These are phyloP conservation scores for Bubo scandiacus DNA, from an alignment of 2,113 vertebrate species.

Conservation along the genomic window DNA sequence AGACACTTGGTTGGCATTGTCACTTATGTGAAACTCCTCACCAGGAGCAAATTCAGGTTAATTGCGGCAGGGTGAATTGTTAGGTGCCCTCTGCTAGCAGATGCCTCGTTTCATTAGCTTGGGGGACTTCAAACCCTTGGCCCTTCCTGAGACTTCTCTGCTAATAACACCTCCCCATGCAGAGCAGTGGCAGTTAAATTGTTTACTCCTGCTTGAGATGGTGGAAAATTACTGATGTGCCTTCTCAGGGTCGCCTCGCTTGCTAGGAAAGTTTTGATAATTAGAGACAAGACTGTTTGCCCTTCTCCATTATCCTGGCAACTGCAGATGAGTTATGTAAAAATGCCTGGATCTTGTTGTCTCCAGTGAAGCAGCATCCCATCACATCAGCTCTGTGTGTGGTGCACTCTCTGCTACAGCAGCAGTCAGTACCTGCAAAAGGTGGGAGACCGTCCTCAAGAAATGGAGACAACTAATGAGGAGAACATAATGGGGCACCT, in stretches of 20 bases:
- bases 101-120: background rate
- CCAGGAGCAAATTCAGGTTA: constrained; percentile 6
- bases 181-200: background rate
- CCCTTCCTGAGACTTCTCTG: background rate
- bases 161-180: background rate
- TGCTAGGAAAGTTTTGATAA: constrained; percentile 16
- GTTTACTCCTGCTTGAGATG: constrained; percentile 2
- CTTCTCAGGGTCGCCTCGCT: background rate
- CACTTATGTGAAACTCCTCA: background rate
- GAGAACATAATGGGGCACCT: background rate
- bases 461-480: background rate
- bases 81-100: background rate
- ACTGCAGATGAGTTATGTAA: background rate
- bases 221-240: constrained; percentile 8
- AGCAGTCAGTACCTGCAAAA: background rate
- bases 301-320: background rate
- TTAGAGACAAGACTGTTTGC: background rate
- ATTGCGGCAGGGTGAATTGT: background rate
- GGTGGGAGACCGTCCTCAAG: background rate
- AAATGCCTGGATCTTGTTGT: background rate
- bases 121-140: background rate
- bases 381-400: background rate
- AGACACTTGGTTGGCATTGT: background rate
- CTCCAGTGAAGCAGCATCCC: background rate
- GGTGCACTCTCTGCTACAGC: background rate